These are phyloP conservation scores for Calliphora vomitoria DNA, from an alignment of 2,888 invertebrate species.

Conservation along the genomic window DNA sequence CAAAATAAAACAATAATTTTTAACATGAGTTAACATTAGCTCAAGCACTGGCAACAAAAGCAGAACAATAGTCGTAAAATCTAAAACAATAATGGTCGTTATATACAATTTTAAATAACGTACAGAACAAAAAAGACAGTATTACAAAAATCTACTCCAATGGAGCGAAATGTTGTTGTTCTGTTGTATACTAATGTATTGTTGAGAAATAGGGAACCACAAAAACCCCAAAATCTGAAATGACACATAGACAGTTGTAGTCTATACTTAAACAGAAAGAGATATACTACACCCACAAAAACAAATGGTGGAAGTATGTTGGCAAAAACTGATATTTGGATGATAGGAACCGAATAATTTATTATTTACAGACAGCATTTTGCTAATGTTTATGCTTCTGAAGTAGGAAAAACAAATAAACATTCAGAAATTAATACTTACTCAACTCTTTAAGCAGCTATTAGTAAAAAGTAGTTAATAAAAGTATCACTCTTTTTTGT, in stretches of 20 bases:
- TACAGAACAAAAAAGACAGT: background rate
- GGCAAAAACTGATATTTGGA: background rate
- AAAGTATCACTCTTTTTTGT: no score
- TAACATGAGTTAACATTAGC: constrained; percentile 32
- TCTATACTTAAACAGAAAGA: background rate
- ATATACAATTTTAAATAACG: constrained; percentile 27
- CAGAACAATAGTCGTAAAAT: constrained; percentile 20
- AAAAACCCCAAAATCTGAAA: constrained; percentile 39
- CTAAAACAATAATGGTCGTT: constrained; percentile 16
- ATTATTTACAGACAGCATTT: no score
- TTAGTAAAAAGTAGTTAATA: no score
- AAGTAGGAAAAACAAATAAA: no score
- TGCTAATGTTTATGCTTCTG: no score
- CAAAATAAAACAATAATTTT: constrained; percentile 32
- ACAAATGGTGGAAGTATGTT: background rate
- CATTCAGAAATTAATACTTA: no score
- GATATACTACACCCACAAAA: background rate
- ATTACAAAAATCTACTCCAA: background rate
- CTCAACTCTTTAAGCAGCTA: no score
- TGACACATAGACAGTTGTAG: constrained; percentile 26
- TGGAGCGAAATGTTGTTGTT: constrained; percentile 6
- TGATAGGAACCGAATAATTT: constrained; percentile 1
- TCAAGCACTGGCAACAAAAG: constrained; percentile 1
- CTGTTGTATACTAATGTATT: background rate
- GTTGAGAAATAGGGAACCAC: constrained; percentile 23